Evolutionary conservation across 2,113 vertebrate genomes (phyloP), one percentile per base, ranked within the genome.

Genomic region (Emydura subglobosa): DNA sequence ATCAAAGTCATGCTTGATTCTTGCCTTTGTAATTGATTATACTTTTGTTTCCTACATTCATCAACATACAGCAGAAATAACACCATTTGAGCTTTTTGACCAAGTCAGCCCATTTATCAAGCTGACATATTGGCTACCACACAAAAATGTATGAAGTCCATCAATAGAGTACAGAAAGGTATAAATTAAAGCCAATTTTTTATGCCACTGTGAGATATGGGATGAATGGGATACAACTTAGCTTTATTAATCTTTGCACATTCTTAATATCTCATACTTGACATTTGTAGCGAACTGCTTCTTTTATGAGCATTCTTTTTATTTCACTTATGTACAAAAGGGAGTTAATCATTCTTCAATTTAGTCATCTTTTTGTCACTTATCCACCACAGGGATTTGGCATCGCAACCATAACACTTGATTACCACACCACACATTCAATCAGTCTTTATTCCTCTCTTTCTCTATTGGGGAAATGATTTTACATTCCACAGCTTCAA

Each of bases 91-190:
- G 74, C 34, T 92, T 97, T 95, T 86, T 83, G 68, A 94, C 92
- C 92, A 91, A 4, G 4, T 94, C 93, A 94, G 68, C 76, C 54
- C 80, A 97, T 98, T 97, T 96, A 85, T 98, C 96, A 98, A 93
- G 74, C 24, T 97, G 96, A 97, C 97, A 97, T 80, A 95, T 98
- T 98, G 96, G 88, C 96, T 97, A 68, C 93, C 97, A 97, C 91
- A 96, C 95, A 98, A 90, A 97, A 97, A 95, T 92, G 74, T 44
- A 86, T 83, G 6, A 76, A 97, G 95, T 95, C 93, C 49, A 93
- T 97, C 92, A 94, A 4, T 80, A 94, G 14, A 87, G 31, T 83
- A 83, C 50, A 86, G 59, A 96, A 84, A 91, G 11, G 50, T 53
- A 86, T 78, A 92, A 97, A 96, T 78, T 91, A 96, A 96, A 95